Percentiles rank a stretch among this genome's conserved stretches.
phyloP scores from a whole-genome alignment of 2,797 vertebrate genomes.

The Hylomyscus alleni region DNA sequence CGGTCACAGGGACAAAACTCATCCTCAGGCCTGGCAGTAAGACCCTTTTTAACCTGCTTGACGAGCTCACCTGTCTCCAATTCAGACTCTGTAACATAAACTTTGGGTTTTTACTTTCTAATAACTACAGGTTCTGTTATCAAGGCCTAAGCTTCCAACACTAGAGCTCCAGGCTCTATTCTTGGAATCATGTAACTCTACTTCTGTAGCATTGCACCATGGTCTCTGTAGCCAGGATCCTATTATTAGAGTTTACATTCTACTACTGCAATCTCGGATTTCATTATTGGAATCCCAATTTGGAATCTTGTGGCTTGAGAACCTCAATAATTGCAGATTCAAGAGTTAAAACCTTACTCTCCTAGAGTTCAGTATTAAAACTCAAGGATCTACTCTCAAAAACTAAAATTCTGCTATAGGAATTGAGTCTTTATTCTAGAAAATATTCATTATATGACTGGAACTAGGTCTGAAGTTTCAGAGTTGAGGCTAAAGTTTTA shows the following conservation, averaged over 20 bases:
- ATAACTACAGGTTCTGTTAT: conserved; percentile 27
- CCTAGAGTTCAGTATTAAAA: conserved; percentile 8
- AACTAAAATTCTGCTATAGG: conserved; percentile 35
- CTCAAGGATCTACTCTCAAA: conserved; percentile 36
- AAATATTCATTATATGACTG: conserved; percentile 2
- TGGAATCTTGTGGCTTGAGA: neutral
- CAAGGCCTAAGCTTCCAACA: neutral
- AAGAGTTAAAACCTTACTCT: conserved; percentile 10
- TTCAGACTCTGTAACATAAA: neutral
- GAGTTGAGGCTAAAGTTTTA: neutral
- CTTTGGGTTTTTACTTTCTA: conserved; percentile 24
- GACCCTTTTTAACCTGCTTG: no score
- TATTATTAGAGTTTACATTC: conserved; percentile 29
- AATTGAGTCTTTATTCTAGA: neutral
- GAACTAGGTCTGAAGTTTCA: conserved; percentile 18
- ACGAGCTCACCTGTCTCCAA: neutral
- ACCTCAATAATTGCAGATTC: conserved; percentile 11
- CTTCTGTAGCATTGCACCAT: neutral
- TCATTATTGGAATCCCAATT: conserved; percentile 43
- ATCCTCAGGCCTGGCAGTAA: neutral
- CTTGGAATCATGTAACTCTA: conserved; percentile 8
- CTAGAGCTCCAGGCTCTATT: neutral
- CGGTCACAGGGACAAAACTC: neutral
- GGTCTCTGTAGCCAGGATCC: conserved; percentile 10
- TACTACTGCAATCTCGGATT: conserved; percentile 5